These are phyloP conservation scores for Gymnocephalus cernua DNA, from an alignment of 2,113 vertebrate species.

Conservation along the genomic window DNA sequence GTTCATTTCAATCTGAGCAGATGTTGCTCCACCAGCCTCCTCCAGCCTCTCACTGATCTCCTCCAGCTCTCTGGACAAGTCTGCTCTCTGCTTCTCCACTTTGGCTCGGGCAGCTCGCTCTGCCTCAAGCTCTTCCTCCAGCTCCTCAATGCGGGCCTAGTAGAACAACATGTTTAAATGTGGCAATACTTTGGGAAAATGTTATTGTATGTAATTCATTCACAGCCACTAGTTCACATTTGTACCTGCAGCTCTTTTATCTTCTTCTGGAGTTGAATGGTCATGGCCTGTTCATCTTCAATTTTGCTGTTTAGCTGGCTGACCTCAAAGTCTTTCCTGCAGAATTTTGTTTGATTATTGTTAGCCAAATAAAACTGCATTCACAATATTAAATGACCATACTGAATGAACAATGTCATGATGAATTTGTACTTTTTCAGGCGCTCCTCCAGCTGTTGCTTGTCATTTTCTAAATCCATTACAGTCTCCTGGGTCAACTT, in stretches of 20 bases:
- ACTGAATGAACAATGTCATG: not conserved
- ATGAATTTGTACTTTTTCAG: slow-evolving; percentile 87
- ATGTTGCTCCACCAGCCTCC: slow-evolving; percentile 85
- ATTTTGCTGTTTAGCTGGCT: slow-evolving; percentile 87
- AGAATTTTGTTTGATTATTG: slow-evolving; percentile 3
- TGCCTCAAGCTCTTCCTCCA: slow-evolving; percentile 82
- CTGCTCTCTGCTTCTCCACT: slow-evolving; percentile 86
- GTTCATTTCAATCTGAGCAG: slow-evolving; percentile 86
- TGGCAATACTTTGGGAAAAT: not conserved
- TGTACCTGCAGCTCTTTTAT: slow-evolving; percentile 90
- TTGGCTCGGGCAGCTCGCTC: slow-evolving; percentile 85
- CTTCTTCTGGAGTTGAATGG: slow-evolving; percentile 89
- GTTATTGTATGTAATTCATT: not conserved
- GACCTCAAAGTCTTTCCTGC: slow-evolving; percentile 91
- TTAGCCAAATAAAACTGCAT: too few relatives aligned
- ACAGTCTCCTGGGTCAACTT: slow-evolving; percentile 87
- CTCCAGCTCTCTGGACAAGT: slow-evolving; percentile 83
- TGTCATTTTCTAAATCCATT: slow-evolving; percentile 90
- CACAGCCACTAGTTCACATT: not conserved
- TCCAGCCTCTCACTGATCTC: slow-evolving; percentile 86
- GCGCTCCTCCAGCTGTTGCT: slow-evolving; percentile 87
- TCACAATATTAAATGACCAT: not conserved
- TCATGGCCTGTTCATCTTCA: slow-evolving; percentile 87
- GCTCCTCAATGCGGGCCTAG: slow-evolving; percentile 79
- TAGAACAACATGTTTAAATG: not conserved